phyloP scores from a whole-genome alignment of 2,888 invertebrate genomes.

The Drosophila borborema region DNA sequence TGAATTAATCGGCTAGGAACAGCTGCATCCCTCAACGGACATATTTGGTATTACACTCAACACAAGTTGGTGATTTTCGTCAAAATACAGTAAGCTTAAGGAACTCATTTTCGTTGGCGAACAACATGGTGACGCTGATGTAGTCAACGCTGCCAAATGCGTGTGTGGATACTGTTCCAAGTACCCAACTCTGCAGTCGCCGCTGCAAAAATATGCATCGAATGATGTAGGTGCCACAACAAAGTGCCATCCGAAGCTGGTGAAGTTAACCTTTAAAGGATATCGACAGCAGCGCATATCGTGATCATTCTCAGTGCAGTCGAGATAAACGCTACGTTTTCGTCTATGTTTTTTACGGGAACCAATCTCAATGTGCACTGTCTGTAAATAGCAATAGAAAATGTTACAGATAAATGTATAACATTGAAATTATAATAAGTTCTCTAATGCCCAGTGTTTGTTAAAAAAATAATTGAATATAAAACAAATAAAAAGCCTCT shows the following conservation, averaged over 20 bases:
- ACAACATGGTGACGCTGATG: conserved; percentile 95
- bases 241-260: conserved; percentile 97
- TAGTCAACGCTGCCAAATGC: conserved; percentile 93
- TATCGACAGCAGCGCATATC: conserved; percentile 97
- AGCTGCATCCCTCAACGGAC: conserved; percentile 97
- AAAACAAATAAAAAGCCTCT: no score
- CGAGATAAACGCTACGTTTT: conserved; percentile 92
- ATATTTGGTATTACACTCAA: conserved; percentile 95
- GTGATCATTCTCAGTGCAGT: conserved; percentile 90
- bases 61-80: conserved; percentile 94
- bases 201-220: conserved; percentile 98
- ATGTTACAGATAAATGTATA: neutral
- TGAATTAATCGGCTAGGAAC: conserved; percentile 88
- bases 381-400: conserved; percentile 60
- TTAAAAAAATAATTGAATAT: no score
- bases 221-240: conserved; percentile 98
- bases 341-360: conserved; percentile 85
- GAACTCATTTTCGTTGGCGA: conserved; percentile 95
- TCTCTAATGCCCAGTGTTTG: neutral
- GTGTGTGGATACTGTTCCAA: conserved; percentile 95
- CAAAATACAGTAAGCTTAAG: conserved; percentile 96
- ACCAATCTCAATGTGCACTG: conserved; percentile 83
- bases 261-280: conserved; percentile 96
- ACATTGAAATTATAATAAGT: neutral
- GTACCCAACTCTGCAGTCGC: conserved; percentile 96